Conservation (phyloP, 1,140 invertebrate species). For the Lamellibrachia luymesi region DNA sequence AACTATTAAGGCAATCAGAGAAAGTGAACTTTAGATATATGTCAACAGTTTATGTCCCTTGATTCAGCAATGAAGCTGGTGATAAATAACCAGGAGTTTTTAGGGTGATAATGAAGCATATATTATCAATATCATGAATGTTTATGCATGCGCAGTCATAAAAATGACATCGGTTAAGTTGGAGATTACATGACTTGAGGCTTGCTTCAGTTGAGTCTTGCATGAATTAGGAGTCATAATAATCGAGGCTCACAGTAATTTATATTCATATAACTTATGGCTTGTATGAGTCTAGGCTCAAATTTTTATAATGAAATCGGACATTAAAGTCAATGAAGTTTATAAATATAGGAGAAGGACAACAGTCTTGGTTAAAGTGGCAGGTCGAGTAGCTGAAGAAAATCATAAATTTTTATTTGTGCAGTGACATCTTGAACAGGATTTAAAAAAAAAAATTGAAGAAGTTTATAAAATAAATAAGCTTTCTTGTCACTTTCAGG, state of each 20-base stretch:
- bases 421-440: too few relatives aligned
- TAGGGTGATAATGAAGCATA: not conserved
- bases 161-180: not conserved
- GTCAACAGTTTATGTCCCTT: not conserved
- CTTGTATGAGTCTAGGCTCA: not conserved
- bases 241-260: too few relatives aligned
- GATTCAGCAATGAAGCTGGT: not conserved
- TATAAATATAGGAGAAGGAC: not conserved
- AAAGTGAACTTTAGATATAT: not conserved
- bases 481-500: slow-evolving; percentile 29
- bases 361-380: too few relatives aligned
- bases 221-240: not conserved
- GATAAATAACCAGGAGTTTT: not conserved
- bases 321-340: not conserved
- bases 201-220: not conserved
- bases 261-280: not conserved
- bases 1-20: not conserved
- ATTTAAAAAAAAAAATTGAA: too few relatives aligned
- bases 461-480: not conserved
- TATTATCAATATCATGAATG: not conserved
- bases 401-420: too few relatives aligned
- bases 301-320: not conserved
- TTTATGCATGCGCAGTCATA: not conserved
- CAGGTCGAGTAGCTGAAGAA: too few relatives aligned
- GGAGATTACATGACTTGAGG: not conserved